Percentiles rank a stretch among this genome's conserved stretches.
Evolutionary conservation across 2,888 invertebrate species (phyloP).

Genomic region (Hyppa rectilinea): DNA sequence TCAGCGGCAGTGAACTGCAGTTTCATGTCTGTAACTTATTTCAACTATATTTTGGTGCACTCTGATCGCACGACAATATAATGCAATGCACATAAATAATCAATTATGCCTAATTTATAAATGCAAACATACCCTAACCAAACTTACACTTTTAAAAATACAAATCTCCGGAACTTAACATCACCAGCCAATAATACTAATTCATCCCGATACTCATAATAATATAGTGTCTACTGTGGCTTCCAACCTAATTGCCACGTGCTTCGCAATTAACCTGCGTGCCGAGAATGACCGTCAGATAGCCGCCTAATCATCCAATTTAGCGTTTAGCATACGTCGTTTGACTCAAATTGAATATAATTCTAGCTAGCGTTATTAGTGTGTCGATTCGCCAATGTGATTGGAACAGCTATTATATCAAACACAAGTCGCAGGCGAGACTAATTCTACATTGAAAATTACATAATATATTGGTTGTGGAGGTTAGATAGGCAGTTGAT

Average conservation of each 20-base stretch:
- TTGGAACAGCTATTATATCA: background rate
- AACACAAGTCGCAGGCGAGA: background rate
- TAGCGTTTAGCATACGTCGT: slow-evolving; percentile 1
- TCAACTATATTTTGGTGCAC: background rate
- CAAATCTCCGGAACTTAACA: background rate
- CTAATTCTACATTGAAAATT: background rate
- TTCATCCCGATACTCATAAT: background rate
- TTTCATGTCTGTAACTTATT: background rate
- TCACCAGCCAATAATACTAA: background rate
- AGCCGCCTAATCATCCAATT: slow-evolving; percentile 16
- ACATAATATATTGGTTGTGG: too few species aligned
- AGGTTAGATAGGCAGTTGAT: too few species aligned
- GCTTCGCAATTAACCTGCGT: background rate
- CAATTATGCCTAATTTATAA: too few species aligned
- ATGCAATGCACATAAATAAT: too few species aligned
- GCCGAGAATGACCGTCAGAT: slow-evolving; percentile 11
- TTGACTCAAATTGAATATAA: slow-evolving; percentile 5
- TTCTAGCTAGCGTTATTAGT: slow-evolving; percentile 2
- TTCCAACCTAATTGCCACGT: background rate
- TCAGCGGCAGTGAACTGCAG: background rate
- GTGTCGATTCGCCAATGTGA: background rate
- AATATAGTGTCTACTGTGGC: background rate
- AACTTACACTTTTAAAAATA: too few species aligned
- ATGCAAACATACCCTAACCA: too few species aligned
- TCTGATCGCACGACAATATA: background rate